Conservation (phyloP, 2,797 vertebrate genomes). For the Bovichtus diacanthus region DNA sequence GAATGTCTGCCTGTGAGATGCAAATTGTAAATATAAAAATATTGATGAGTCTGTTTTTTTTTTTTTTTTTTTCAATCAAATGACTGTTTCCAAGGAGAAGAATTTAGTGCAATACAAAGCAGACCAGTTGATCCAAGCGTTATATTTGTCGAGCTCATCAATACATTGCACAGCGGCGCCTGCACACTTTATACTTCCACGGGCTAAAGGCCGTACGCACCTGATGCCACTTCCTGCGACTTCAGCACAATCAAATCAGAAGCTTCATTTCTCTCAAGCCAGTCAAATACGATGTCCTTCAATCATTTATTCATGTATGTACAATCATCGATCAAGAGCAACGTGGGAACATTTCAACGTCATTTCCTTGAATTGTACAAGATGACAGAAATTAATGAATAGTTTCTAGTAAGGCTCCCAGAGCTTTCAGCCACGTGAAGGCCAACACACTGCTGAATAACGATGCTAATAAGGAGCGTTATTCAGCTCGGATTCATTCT, state of each 20-base stretch:
- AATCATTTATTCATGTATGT: constrained; percentile 62
- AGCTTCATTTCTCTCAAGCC: constrained; percentile 9
- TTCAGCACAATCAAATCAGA: constrained; percentile 27
- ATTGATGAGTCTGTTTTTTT: too few species aligned
- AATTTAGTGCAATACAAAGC: neutral
- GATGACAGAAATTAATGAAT: neutral
- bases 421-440: too few species aligned
- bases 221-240: constrained; percentile 1
- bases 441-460: neutral
- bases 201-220: neutral
- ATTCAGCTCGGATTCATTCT: neutral
- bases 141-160: constrained; percentile 44
- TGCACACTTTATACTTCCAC: neutral
- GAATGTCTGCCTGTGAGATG: neutral
- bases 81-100: too few species aligned
- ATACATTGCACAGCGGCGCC: constrained; percentile 23
- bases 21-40: neutral
- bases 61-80: too few species aligned
- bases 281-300: constrained; percentile 29
- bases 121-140: neutral
- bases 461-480: neutral
- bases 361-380: constrained; percentile 24
- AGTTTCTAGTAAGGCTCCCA: neutral
- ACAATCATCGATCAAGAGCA: constrained; percentile 56
- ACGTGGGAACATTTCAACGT: constrained; percentile 37